Conservation (phyloP, 92 coral and sea anemone genomes). For the Zoanthus sansibaricus region DNA sequence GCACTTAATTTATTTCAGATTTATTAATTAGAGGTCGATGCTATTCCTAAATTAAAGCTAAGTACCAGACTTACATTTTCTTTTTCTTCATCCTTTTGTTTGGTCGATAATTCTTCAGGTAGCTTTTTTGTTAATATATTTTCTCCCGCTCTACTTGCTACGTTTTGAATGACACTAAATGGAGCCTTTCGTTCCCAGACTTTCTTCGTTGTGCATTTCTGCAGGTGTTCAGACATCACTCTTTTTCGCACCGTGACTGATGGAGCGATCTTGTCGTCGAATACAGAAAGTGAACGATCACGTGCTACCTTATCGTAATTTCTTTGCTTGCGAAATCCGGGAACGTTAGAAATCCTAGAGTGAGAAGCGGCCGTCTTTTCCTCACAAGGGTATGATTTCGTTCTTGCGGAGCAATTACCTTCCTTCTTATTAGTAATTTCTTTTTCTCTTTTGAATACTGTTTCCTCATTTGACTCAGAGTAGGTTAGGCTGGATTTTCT, state of each 20-base stretch:
- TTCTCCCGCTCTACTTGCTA: neutral
- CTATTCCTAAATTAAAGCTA: neutral
- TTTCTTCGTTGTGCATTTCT: slow-evolving; percentile 5
- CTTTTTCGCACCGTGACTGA: slow-evolving; percentile 17
- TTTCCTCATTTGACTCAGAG: neutral
- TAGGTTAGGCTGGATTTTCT: neutral
- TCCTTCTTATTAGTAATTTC: neutral
- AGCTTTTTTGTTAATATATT: slow-evolving; percentile 24
- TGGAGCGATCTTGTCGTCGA: slow-evolving; percentile 21
- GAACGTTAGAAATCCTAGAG: neutral
- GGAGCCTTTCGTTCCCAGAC: neutral
- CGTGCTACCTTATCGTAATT: neutral
- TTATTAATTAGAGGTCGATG: too few species aligned
- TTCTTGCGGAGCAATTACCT: neutral
- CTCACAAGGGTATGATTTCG: neutral
- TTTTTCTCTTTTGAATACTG: neutral
- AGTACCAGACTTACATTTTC: slow-evolving; percentile 67
- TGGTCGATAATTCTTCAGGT: slow-evolving; percentile 17
- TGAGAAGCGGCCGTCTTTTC: neutral
- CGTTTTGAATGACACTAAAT: neutral
- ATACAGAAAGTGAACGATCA: slow-evolving; percentile 37
- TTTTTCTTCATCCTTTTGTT: slow-evolving; percentile 40
- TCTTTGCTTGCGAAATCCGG: slow-evolving; percentile 1
- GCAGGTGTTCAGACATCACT: slow-evolving; percentile 32
- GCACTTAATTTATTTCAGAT: too few species aligned